phyloP scores from a whole-genome alignment of 2,797 vertebrate species.

The Enoplosus armatus region DNA sequence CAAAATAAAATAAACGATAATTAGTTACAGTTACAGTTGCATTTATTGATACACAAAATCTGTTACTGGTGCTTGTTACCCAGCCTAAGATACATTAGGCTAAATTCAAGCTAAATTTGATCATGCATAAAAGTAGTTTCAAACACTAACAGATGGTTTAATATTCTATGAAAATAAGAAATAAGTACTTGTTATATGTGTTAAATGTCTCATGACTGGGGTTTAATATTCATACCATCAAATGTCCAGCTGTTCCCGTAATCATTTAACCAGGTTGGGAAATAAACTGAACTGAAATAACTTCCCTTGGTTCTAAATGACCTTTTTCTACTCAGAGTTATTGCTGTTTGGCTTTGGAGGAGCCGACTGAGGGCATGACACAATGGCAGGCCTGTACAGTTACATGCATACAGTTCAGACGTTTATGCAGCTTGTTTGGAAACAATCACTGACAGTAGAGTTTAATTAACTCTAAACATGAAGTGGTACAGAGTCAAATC shows the following conservation, averaged over 20 bases:
- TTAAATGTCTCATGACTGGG: not conserved
- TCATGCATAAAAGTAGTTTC: not conserved
- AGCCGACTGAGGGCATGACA: not conserved
- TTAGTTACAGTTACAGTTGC: not conserved
- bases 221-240: not conserved
- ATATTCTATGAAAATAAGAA: not conserved
- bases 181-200: not conserved
- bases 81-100: not conserved
- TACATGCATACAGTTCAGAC: not conserved
- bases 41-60: not conserved
- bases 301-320: not conserved
- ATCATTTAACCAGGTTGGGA: not conserved
- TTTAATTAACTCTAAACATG: not conserved
- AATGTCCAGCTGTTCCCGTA: not conserved
- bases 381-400: not conserved
- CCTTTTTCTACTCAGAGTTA: not conserved
- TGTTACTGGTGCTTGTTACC: not conserved
- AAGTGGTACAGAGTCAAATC: not conserved
- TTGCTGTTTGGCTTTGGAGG: not conserved
- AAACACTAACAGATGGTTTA: not conserved
- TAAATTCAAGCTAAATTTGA: not conserved
- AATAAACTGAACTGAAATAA: not conserved
- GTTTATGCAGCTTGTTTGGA: not conserved
- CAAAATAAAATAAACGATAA: not conserved
- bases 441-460: not conserved